Percentiles rank a stretch among this genome's conserved stretches.
These are phyloP conservation scores for Eolophus roseicapilla DNA, from an alignment of 2,113 vertebrate genomes.

Conservation along the genomic window DNA sequence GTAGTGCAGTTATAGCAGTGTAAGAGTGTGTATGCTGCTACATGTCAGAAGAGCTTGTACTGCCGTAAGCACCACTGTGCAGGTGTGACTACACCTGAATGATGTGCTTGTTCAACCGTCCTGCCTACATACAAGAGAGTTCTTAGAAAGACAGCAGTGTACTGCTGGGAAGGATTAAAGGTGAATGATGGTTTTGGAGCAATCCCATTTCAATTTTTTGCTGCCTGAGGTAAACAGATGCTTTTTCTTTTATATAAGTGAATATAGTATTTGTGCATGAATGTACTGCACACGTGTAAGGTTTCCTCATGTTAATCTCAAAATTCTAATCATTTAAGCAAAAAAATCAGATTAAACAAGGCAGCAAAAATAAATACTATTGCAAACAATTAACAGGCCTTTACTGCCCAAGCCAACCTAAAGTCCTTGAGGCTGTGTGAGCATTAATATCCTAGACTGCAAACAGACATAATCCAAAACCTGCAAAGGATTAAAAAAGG, in stretches of 20 bases:
- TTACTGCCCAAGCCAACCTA: not conserved
- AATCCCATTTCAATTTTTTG: not conserved
- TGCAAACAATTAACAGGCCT: not conserved
- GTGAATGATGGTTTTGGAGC: not conserved
- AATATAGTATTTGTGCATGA: not conserved
- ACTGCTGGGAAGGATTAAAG: not conserved
- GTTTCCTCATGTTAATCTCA: not conserved
- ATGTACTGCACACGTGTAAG: not conserved
- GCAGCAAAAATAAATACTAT: not conserved
- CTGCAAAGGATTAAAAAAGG: not conserved
- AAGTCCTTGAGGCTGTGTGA: not conserved
- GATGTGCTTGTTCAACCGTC: not conserved
- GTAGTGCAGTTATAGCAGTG: not conserved
- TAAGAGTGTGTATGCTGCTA: no score
- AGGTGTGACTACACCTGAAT: no score
- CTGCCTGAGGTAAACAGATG: not conserved
- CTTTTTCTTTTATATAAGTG: not conserved
- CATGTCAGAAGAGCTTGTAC: accelerated
- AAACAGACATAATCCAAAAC: not conserved
- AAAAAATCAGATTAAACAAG: not conserved
- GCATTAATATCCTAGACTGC: not conserved
- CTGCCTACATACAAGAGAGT: accelerated
- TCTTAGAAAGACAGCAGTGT: not conserved
- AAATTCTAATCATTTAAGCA: not conserved
- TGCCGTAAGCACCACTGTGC: accelerated